phyloP scores from a whole-genome alignment of 2,888 invertebrate species.

The Agrilus cyanescens region DNA sequence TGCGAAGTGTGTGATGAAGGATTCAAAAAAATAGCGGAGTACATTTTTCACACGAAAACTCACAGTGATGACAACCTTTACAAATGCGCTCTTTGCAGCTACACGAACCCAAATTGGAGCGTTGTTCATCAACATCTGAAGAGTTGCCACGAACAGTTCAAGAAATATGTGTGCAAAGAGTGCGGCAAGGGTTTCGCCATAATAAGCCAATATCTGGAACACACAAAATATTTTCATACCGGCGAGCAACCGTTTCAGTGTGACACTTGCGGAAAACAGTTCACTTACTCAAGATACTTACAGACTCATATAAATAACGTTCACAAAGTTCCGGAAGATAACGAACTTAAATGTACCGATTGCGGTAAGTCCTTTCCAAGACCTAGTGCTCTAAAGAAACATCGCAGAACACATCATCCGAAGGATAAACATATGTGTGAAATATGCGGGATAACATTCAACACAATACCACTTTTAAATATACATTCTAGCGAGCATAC shows the following conservation, averaged over 20 bases:
- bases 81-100: slow-evolving; percentile 1
- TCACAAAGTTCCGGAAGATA: slow-evolving; percentile 17
- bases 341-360: slow-evolving; percentile 8
- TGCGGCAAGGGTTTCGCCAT: slow-evolving; percentile 44
- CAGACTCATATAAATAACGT: slow-evolving; percentile 31
- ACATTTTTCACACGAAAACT: not conserved
- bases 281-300: slow-evolving; percentile 33
- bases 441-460: slow-evolving; percentile 35
- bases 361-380: slow-evolving; percentile 27
- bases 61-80: not conserved
- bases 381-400: slow-evolving; percentile 32
- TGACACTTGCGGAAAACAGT: slow-evolving; percentile 41
- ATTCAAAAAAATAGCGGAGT: slow-evolving; percentile 32
- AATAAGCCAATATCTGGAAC: slow-evolving; percentile 39
- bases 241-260: slow-evolving; percentile 42
- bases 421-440: slow-evolving; percentile 32
- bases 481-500: slow-evolving; percentile 9
- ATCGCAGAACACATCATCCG: slow-evolving; percentile 40
- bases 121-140: no score
- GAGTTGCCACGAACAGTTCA: slow-evolving; percentile 15
- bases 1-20: slow-evolving; percentile 43
- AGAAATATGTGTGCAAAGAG: slow-evolving; percentile 31
- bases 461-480: slow-evolving; percentile 6
- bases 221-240: slow-evolving; percentile 42
- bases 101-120: not conserved